Conservation (phyloP, 2,113 vertebrate genomes). For the Todiramphus saurophagus region DNA sequence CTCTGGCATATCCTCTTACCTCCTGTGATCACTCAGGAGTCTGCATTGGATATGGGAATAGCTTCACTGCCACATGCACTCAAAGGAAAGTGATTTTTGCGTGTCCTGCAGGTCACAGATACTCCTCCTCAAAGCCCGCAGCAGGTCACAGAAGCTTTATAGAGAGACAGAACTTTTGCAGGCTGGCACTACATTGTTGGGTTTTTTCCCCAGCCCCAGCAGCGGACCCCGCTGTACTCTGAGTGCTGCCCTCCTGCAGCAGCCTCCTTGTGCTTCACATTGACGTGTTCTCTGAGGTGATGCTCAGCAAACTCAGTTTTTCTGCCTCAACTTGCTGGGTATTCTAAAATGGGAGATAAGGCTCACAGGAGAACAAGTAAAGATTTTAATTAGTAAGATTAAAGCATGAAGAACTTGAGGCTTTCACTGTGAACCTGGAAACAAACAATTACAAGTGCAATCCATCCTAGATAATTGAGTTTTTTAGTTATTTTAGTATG, state of each 20-base stretch:
- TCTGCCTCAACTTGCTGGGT: neutral
- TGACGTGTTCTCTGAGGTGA: accelerated
- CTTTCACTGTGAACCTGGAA: neutral
- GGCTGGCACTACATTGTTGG: neutral
- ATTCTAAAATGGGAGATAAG: neutral
- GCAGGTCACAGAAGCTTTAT: neutral
- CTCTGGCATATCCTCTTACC: neutral
- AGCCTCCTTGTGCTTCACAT: neutral
- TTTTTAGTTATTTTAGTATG: neutral
- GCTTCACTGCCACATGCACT: neutral
- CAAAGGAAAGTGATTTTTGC: neutral
- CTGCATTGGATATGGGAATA: neutral
- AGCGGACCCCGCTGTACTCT: neutral
- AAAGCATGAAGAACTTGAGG: neutral
- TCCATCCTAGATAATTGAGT: neutral
- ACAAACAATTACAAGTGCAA: neutral
- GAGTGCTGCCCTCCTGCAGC: neutral
- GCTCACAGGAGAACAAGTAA: neutral
- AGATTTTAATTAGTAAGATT: neutral
- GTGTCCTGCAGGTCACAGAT: neutral
- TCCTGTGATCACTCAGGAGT: neutral
- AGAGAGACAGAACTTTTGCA: neutral
- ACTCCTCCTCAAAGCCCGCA: neutral
- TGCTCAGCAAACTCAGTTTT: neutral
- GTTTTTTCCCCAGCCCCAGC: neutral